These are phyloP conservation scores for Drosophila paramelanica DNA, from an alignment of 2,888 invertebrate species.

Conservation along the genomic window DNA sequence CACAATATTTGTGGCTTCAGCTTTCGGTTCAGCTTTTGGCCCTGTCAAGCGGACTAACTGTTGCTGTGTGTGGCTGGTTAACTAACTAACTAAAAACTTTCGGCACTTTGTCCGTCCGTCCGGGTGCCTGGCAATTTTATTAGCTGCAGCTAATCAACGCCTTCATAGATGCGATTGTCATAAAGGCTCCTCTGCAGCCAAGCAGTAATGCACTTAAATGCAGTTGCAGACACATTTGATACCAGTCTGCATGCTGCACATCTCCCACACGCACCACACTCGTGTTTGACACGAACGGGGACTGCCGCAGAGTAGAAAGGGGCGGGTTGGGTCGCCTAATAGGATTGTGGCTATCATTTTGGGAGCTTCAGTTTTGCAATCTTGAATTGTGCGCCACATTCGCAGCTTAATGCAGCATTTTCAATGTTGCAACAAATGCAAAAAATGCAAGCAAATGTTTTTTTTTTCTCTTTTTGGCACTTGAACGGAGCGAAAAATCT, in stretches of 20 bases:
- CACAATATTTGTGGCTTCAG: constrained; percentile 23
- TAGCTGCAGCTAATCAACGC: constrained; percentile 32
- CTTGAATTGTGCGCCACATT: constrained; percentile 25
- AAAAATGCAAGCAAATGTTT: not conserved
- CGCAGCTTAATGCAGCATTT: not conserved
- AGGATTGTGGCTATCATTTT: constrained; percentile 58
- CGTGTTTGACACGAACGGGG: not conserved
- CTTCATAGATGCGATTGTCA: constrained; percentile 32
- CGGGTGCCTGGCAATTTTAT: constrained; percentile 40
- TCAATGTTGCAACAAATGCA: not conserved
- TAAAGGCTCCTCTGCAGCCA: not conserved
- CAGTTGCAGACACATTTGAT: not conserved
- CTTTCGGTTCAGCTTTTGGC: not conserved
- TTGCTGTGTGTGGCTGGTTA: not conserved
- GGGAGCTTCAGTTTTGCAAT: constrained; percentile 20
- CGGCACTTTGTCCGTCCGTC: constrained; percentile 13
- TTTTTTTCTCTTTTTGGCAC: too few relatives aligned
- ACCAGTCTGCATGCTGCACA: not conserved
- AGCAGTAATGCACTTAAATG: not conserved
- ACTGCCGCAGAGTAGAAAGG: constrained; percentile 10
- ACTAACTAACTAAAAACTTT: constrained; percentile 44
- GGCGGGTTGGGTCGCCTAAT: constrained; percentile 27
- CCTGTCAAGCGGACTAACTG: constrained; percentile 16
- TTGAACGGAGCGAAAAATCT: not conserved
- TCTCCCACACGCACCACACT: constrained; percentile 6